Evolutionary conservation across 2,113 vertebrate species (phyloP), one percentile per base, ranked within the genome.

Genomic region (Cavia aperea): DNA sequence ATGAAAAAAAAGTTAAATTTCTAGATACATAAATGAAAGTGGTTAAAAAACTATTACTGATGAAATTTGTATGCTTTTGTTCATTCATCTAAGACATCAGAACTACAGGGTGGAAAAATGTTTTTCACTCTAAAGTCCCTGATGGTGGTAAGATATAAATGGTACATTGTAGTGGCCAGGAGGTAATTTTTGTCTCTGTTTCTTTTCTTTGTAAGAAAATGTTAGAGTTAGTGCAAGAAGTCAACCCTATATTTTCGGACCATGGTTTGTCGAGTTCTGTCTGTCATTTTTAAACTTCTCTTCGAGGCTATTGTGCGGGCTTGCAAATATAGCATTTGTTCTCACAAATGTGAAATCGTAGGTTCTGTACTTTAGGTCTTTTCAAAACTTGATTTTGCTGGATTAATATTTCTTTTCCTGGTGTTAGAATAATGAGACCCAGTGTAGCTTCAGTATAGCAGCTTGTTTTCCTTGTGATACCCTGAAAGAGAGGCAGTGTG

Each of bases 381-480:
- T 96, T 92, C 91, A 95, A 87, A 96, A 85, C 56, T 63, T 83
- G 18, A n/a, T 21, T 77, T 91, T 94, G 82, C 77, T 43, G 54
- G 70, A 91, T 93, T 85, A 91, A 86, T 90, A 16, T 39, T 90
- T 39, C 94, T 91, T 56, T 73, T 13, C 94, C 88, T n/a, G 85
- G 51, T 79, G 56, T 95, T 85, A 92, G 75, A 92, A 54, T 73
- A 96, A 79, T 79, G 63, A 73, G 12, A 3, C 70, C 39, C 92
- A 83, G 51, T 92, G 89, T 88, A 68, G 51, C 95, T 96, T 96
- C 83, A 95, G 24, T 83, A 58, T 63, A 15, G 68, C 70, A 36
- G 56, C 56, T 97, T 88, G 31, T 97, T 97, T 97, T 96, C 77
- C 62, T 86, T 89, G 87, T 78, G 90, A 94, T 97, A 65, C 26